These are phyloP conservation scores for Ruditapes philippinarum DNA, from an alignment of 1,140 invertebrate species.

Conservation along the genomic window DNA sequence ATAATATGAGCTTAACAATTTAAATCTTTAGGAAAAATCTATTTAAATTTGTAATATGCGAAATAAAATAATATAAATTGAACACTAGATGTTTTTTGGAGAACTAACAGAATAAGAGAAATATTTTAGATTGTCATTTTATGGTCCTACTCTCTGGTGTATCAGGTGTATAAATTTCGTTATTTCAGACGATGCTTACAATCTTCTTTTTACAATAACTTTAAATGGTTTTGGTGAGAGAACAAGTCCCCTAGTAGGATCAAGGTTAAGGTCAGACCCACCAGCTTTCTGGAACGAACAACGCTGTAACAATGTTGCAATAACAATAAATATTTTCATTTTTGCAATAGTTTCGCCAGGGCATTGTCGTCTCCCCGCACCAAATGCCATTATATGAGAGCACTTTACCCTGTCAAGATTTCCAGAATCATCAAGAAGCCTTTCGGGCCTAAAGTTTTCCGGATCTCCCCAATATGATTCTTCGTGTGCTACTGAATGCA, in stretches of 20 bases:
- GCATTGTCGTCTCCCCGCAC: background rate
- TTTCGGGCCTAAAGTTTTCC: background rate
- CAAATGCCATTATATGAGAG: background rate
- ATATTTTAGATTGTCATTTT: no score
- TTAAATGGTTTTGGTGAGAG: background rate
- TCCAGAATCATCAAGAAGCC: background rate
- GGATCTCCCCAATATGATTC: slow-evolving; percentile 6
- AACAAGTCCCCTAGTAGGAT: background rate
- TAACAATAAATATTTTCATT: background rate
- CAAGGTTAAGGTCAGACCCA: background rate
- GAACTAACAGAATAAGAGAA: no score
- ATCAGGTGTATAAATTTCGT: no score
- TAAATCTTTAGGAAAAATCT: no score
- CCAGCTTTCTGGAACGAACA: background rate
- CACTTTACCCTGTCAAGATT: background rate
- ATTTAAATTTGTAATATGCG: no score
- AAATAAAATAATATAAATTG: no score
- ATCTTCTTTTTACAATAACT: background rate
- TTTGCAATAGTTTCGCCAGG: background rate
- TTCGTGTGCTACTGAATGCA: slow-evolving; percentile 57
- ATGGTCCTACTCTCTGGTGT: no score
- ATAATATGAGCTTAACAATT: no score
- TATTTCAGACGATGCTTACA: background rate
- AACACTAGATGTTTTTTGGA: no score
- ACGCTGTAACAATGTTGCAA: background rate